phyloP scores from a whole-genome alignment of 2,888 invertebrate species.

The Pharmacophagus antenor region DNA sequence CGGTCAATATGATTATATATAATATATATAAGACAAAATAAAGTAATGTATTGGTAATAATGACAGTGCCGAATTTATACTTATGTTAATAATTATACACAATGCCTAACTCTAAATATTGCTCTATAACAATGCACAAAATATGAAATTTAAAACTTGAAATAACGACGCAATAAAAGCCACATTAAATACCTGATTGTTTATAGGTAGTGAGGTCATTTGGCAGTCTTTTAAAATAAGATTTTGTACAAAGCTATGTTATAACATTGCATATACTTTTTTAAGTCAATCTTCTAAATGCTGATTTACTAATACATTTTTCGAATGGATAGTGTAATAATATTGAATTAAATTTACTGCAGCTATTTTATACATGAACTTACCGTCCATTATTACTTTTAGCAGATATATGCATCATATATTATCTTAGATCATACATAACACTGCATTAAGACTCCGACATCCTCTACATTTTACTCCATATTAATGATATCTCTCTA shows the following conservation, averaged over 20 bases:
- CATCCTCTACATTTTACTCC: too few relatives aligned
- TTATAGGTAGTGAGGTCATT: not conserved
- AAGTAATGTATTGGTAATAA: not conserved
- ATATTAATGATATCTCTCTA: too few relatives aligned
- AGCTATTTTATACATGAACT: too few relatives aligned
- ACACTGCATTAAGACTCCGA: too few relatives aligned
- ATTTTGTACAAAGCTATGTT: not conserved
- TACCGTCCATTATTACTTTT: too few relatives aligned
- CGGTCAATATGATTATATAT: too few relatives aligned
- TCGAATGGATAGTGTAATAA: too few relatives aligned
- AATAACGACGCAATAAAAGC: conserved; percentile 1
- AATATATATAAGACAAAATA: not conserved
- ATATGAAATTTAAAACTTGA: not conserved
- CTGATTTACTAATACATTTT: not conserved
- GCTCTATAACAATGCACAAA: not conserved
- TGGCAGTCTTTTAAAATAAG: conserved; percentile 1
- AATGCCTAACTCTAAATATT: not conserved
- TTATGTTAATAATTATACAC: not conserved
- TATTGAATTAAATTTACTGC: too few relatives aligned
- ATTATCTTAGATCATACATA: too few relatives aligned
- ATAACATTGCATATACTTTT: not conserved
- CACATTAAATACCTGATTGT: not conserved
- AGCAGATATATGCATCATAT: too few relatives aligned
- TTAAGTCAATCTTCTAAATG: not conserved
- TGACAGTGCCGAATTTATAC: not conserved